Base-by-base conservation (phyloP, 2,797 vertebrate genomes). In the Falco naumanni region DNA sequence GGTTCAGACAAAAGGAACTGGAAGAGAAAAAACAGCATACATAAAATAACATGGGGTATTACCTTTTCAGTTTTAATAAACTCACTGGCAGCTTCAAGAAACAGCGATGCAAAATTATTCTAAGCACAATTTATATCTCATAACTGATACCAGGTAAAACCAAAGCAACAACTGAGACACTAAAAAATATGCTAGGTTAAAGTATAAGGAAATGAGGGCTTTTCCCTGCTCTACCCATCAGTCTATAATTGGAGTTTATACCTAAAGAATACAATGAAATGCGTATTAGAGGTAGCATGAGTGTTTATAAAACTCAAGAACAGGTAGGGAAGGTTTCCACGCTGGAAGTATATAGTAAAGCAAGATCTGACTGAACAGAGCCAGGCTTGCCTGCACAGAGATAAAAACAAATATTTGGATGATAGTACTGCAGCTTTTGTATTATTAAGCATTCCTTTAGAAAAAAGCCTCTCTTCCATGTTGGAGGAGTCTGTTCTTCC, bases 321-420 rank as follows among this genome's bases (percentile, higher is more conserved):
- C 20, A 7, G 29, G 11, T 37, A 87, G 68, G 57, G 59, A 90
- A 87, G 33, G 61, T 78, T 86, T 91, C 33, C 19, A 60, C 6
- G 3, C 39, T 87, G 75, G 63, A 90, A 95, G 26, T 57, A 16
- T 74, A 25, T 11, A 60, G 66, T 31, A 82, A 79, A 91, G 60
- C 54, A 89, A 84, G 74, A 86, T 68, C 84, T 82, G 89, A 86
- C 70, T 86, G 69, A 95, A 79, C 74, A 71, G 77, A 78, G 33
- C 25, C 78, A 72, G 57, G 84, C 81, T 96, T 96, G 94, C 69
- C 79, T 82, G 78, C 34, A 66, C 51, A 54, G 82, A 86, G 91
- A 87, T 82, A 92, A 96, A 96, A 93, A 75, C 77, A 95, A 96
- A 90, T 93, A 95, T 94, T 94, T 97, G 90, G 64, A 56, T 6